phyloP scores from a whole-genome alignment of 1,140 invertebrate genomes.

The Mycetomoellerius zeteki region DNA sequence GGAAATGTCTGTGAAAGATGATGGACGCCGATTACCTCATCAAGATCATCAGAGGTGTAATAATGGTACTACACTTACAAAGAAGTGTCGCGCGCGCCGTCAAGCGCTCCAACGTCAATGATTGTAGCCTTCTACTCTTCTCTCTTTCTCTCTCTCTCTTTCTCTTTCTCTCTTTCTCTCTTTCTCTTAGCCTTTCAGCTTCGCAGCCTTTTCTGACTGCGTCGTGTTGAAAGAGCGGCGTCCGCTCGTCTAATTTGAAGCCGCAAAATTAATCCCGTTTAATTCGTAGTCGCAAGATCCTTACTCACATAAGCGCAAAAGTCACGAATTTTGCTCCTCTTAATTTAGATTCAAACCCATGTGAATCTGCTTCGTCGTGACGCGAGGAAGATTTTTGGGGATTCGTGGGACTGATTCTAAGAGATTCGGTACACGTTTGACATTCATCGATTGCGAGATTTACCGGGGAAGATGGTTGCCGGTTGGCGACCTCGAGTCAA shows the following conservation, averaged over 20 bases:
- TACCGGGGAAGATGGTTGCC: conserved; percentile 35
- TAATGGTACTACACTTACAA: conserved; percentile 78
- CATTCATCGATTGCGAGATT: neutral
- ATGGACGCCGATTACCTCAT: conserved; percentile 82
- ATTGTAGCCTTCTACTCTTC: conserved; percentile 57
- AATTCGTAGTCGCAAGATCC: neutral
- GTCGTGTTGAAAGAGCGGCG: conserved; percentile 28
- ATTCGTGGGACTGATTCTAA: neutral
- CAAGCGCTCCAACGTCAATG: conserved; percentile 69
- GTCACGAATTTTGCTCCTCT: neutral
- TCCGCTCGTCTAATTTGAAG: neutral
- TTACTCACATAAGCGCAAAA: neutral
- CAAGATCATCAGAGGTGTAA: conserved; percentile 82
- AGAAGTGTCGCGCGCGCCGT: conserved; percentile 64
- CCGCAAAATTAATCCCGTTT: neutral
- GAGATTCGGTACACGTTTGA: neutral
- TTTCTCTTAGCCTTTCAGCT: conserved; percentile 25
- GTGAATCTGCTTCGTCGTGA: neutral
- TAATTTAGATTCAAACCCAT: neutral
- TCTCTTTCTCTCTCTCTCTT: conserved; percentile 37
- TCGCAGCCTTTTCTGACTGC: conserved; percentile 9
- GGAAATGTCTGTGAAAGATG: conserved; percentile 81
- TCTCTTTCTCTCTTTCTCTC: conserved; percentile 36
- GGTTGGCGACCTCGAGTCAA: conserved; percentile 53
- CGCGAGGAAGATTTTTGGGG: too few relatives aligned